Base-by-base conservation (phyloP, 2,888 invertebrate species). In the Amphipyra tragopoginis region DNA sequence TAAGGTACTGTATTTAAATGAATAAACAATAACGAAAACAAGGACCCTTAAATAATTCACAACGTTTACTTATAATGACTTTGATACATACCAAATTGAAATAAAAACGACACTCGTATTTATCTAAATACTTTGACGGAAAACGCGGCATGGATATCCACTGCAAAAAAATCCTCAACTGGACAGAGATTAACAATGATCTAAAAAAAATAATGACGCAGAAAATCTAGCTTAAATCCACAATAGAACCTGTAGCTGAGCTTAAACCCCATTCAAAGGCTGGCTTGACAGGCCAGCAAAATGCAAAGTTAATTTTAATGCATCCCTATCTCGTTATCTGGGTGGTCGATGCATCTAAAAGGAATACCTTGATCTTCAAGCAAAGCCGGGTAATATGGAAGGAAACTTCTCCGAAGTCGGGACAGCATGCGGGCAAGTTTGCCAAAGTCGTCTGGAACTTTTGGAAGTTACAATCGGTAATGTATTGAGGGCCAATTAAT, bases 221-320 rank as follows among this genome's bases (percentile, higher is more conserved):
- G 29, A 51, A 74, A 74, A 50, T 54, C 47, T 33, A 55, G 38
- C 69, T 40, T 0, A 40, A 13, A 42, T 45, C 51, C 40, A 75
- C 33, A 63, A 75, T 57, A 49, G 44, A 47, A 2, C 61, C 36
- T 36, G 36, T 15, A 36, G 47, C 42, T 53, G 14, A 50, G 33
- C 53, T 70, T 63, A 48, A 55, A 60, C 60, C 74, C 72, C 73
- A 81, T 84, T 84, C 74, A 80, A 74, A 80, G 81, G 29, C 29
- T 1, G 81, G 77, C 77, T 86, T 84, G 84, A 80, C 79, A 79
- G 80, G 74, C 82, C 79, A 72, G 77, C 79, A 81, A 82, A 88
- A 87, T 85, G 85, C 84, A 85, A 89, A 89, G 87, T 87, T 87
- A 88, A 89, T 87, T 89, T 87, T 86, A 86, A 88, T 87, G 78